phyloP scores from a whole-genome alignment of 2,113 vertebrate species.

The Pardalotus punctatus region DNA sequence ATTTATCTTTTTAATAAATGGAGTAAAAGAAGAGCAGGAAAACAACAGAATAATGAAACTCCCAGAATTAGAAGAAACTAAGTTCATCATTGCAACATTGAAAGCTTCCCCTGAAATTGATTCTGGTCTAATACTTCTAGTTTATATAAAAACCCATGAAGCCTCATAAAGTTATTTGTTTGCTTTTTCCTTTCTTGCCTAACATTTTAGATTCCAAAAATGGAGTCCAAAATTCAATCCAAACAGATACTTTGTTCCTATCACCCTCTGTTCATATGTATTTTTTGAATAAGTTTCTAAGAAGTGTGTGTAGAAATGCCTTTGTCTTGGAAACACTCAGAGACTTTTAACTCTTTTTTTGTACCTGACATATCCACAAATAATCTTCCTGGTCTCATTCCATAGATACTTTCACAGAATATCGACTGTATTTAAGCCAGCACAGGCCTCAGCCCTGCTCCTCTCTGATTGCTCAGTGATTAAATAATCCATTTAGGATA shows the following conservation, averaged over 20 bases:
- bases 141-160: neutral
- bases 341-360: neutral
- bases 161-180: neutral
- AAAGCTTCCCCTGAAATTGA: neutral
- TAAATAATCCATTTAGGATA: neutral
- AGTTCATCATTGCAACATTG: neutral
- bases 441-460: neutral
- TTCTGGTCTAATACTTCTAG: neutral
- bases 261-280: fast-evolving
- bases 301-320: neutral
- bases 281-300: neutral
- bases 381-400: neutral
- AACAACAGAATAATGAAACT: neutral
- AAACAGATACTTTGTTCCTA: neutral
- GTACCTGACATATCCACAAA: neutral
- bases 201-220: neutral
- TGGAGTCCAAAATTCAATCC: neutral
- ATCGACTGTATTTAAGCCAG: neutral
- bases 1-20: neutral
- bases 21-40: neutral
- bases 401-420: neutral
- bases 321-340: neutral
- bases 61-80: neutral
- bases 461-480: neutral
- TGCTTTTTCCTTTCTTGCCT: neutral